Conservation (phyloP, 2,888 invertebrate species). For the Conops quadrifasciatus region DNA sequence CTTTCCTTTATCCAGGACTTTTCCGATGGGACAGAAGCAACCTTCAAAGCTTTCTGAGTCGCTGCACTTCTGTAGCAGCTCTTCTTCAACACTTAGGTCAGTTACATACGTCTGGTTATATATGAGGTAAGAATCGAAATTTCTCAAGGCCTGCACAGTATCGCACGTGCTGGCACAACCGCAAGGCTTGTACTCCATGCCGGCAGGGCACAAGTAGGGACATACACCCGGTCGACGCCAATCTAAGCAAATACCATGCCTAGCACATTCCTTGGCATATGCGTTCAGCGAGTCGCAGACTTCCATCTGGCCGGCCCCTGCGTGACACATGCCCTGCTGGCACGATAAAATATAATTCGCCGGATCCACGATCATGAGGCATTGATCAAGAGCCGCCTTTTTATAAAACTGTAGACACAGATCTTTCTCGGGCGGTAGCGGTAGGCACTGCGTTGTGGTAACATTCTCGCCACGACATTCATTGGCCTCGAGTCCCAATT, state of each 20-base stretch:
- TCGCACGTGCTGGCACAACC: conserved; percentile 64
- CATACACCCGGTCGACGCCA: conserved; percentile 76
- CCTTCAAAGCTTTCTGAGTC: conserved; percentile 72
- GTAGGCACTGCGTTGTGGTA: conserved; percentile 65
- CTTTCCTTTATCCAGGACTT: conserved; percentile 75
- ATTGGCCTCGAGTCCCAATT: conserved; percentile 66
- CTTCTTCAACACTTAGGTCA: conserved; percentile 51
- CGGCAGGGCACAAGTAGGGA: conserved; percentile 69
- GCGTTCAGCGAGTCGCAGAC: conserved; percentile 74
- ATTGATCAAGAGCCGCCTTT: conserved; percentile 71
- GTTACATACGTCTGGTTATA: conserved; percentile 52
- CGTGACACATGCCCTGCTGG: conserved; percentile 73
- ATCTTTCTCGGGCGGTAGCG: conserved; percentile 71
- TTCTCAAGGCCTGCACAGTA: conserved; percentile 51
- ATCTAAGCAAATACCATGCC: conserved; percentile 76
- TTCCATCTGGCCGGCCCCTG: conserved; percentile 67
- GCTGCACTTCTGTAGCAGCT: conserved; percentile 63
- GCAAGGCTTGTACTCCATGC: conserved; percentile 59
- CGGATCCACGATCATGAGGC: conserved; percentile 78
- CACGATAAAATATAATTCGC: conserved; percentile 74
- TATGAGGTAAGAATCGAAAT: conserved; percentile 58
- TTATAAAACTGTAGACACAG: conserved; percentile 74
- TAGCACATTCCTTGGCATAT: conserved; percentile 77
- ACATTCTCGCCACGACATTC: conserved; percentile 67
- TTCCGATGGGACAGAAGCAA: conserved; percentile 83